phyloP scores from a whole-genome alignment of 2,888 invertebrate genomes.

The Drosophila picticornis region DNA sequence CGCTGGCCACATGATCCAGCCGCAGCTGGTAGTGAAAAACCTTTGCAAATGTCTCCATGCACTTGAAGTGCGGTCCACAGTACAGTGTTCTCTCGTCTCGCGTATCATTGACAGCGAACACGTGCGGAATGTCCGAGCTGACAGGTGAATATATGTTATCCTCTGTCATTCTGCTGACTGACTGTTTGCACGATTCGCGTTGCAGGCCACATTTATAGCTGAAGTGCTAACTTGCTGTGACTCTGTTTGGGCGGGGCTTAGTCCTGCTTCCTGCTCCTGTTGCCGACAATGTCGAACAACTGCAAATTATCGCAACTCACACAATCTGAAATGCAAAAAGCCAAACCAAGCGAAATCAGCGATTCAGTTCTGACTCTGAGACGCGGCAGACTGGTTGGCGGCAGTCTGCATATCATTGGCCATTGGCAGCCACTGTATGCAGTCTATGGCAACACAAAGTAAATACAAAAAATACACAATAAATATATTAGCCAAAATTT shows the following conservation, averaged over 20 bases:
- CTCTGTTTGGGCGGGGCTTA: background rate
- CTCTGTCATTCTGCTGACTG: slow-evolving; percentile 37
- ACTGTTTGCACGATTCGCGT: slow-evolving; percentile 44
- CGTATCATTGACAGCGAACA: slow-evolving; percentile 58
- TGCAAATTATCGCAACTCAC: slow-evolving; percentile 43
- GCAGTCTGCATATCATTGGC: slow-evolving; percentile 2
- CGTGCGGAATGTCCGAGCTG: slow-evolving; percentile 66
- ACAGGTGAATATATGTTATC: slow-evolving; percentile 56
- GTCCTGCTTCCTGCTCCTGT: slow-evolving; percentile 2
- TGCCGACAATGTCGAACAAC: slow-evolving; percentile 18
- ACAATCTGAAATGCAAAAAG: slow-evolving; percentile 53
- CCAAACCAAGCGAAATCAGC: slow-evolving; percentile 38
- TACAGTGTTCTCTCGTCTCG: background rate
- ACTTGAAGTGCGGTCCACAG: slow-evolving; percentile 66
- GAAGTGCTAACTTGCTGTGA: slow-evolving; percentile 1
- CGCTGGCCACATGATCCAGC: slow-evolving; percentile 49
- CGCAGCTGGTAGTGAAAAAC: slow-evolving; percentile 57
- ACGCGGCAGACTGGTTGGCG: slow-evolving; percentile 57
- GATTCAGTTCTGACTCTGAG: slow-evolving; percentile 41
- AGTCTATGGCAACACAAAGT: background rate
- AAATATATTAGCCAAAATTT: background rate
- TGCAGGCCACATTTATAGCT: slow-evolving; percentile 53
- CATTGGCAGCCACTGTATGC: slow-evolving; percentile 8
- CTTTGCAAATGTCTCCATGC: slow-evolving; percentile 64
- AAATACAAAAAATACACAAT: background rate